phyloP scores from a whole-genome alignment of 1,140 invertebrate genomes.

The Babylonia areolata region DNA sequence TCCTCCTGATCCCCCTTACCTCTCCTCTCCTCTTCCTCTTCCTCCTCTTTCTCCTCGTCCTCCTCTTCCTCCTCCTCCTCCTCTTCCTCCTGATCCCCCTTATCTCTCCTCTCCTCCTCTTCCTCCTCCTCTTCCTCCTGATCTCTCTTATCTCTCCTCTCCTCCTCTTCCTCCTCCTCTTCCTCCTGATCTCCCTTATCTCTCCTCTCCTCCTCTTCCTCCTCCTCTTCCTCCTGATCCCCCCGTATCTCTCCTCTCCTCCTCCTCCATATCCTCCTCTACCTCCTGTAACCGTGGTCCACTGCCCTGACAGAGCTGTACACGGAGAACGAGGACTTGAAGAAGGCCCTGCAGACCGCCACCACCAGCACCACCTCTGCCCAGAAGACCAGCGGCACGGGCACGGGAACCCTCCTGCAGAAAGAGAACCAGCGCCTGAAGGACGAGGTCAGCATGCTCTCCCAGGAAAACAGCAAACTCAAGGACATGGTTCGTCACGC shows the following conservation, averaged over 20 bases:
- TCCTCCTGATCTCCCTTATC: background rate
- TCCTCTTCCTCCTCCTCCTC: background rate
- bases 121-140: background rate
- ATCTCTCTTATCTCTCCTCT: background rate
- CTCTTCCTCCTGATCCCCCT: background rate
- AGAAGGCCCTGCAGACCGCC: slow-evolving; percentile 46
- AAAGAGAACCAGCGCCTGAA: slow-evolving; percentile 51
- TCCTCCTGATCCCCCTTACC: background rate
- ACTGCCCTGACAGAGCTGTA: slow-evolving; percentile 49
- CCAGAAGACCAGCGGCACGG: too few species aligned
- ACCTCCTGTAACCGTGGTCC: background rate
- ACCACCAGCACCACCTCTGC: too few species aligned
- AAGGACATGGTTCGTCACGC: slow-evolving; percentile 30
- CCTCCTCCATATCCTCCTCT: background rate
- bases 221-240: background rate
- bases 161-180: background rate
- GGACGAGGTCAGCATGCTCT: slow-evolving; percentile 53
- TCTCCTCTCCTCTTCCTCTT: too few species aligned
- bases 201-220: background rate
- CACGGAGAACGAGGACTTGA: slow-evolving; percentile 46
- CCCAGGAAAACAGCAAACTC: slow-evolving; percentile 50
- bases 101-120: background rate
- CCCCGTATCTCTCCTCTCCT: background rate
- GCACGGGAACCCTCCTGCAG: slow-evolving; percentile 45
- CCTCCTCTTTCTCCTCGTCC: background rate